phyloP scores from a whole-genome alignment of 2,888 invertebrate genomes.

The Tribolium freemani region DNA sequence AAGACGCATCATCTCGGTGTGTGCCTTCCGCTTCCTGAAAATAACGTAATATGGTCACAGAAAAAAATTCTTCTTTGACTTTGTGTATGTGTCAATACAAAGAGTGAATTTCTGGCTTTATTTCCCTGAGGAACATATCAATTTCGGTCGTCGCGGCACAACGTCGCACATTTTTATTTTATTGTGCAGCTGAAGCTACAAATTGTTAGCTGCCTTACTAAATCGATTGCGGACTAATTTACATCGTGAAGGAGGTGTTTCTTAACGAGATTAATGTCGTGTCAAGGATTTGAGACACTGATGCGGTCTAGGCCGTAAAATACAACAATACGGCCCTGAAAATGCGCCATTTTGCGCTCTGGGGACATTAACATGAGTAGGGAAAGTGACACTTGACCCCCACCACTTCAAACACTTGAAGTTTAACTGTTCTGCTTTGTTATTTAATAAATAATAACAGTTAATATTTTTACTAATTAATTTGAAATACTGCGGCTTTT shows the following conservation, averaged over 20 bases:
- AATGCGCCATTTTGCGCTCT: too few species aligned
- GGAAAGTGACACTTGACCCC: too few species aligned
- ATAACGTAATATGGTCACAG: background rate
- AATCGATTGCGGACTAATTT: background rate
- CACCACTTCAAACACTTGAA: too few species aligned
- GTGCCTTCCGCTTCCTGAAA: constrained; percentile 63
- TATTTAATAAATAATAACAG: too few species aligned
- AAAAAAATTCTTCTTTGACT: constrained; percentile 26
- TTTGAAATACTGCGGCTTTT: too few species aligned
- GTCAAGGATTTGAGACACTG: too few species aligned
- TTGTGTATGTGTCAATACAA: constrained; percentile 30
- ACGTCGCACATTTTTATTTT: constrained; percentile 44
- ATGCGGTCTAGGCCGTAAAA: too few species aligned
- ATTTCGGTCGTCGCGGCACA: constrained; percentile 40
- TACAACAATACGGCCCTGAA: too few species aligned
- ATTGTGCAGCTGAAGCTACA: constrained; percentile 37
- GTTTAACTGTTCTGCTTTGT: too few species aligned
- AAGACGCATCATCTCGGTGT: constrained; percentile 69
- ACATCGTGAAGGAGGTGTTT: background rate
- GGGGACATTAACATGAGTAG: too few species aligned
- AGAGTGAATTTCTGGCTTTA: constrained; percentile 47
- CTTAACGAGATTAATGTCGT: background rate
- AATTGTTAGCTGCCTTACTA: constrained; percentile 45
- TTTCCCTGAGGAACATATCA: constrained; percentile 53
- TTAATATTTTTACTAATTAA: too few species aligned